Evolutionary conservation across 2,113 vertebrate species (phyloP).

Genomic region (Struthidea cinerea): DNA sequence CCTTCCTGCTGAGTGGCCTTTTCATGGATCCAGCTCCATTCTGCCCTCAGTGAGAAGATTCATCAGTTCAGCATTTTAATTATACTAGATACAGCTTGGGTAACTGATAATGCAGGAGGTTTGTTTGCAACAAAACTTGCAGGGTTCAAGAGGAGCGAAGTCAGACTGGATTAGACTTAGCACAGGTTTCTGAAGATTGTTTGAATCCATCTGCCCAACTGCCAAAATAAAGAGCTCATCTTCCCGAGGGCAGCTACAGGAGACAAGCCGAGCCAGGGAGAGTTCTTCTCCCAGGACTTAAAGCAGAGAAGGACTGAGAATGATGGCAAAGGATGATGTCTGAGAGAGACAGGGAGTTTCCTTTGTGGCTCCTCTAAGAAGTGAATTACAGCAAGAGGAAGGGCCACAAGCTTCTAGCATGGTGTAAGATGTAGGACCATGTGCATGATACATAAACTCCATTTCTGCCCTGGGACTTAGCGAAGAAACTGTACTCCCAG

Average conservation of each 20-base stretch:
- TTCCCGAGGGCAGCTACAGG: not conserved
- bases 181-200: not conserved
- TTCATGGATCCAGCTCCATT: not conserved
- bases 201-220: not conserved
- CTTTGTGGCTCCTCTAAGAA: not conserved
- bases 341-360: not conserved
- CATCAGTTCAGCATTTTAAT: not conserved
- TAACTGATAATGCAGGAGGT: not conserved
- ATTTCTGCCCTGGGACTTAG: not conserved
- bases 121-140: not conserved
- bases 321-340: not conserved
- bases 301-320: not conserved
- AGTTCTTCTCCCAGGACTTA: not conserved
- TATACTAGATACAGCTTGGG: not conserved
- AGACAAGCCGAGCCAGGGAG: not conserved
- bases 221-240: not conserved
- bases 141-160: not conserved
- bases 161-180: not conserved
- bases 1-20: not conserved
- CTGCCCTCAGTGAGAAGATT: not conserved
- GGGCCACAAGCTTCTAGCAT: not conserved
- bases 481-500: not conserved
- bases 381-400: not conserved
- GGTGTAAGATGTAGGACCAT: not conserved
- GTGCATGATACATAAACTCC: not conserved